phyloP scores from a whole-genome alignment of 2,888 invertebrate genomes.

The Unio delphinus region DNA sequence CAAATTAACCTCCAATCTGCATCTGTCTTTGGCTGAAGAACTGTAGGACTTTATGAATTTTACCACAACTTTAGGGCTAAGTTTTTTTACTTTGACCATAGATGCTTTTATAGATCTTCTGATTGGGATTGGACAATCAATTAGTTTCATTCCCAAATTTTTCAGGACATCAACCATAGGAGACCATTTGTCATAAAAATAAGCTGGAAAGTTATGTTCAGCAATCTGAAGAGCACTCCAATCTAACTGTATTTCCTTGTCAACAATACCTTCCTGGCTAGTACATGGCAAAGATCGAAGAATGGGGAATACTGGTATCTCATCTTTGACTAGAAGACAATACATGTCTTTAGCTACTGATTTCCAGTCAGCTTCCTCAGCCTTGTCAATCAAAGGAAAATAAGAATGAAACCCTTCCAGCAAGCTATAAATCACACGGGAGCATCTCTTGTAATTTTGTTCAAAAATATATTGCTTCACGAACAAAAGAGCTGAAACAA shows the following conservation, averaged over 20 bases:
- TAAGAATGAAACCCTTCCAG: conserved; percentile 1
- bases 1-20: not conserved
- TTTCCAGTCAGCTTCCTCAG: conserved; percentile 10
- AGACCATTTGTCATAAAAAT: no score
- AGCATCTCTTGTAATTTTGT: conserved; percentile 35
- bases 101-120: conserved; percentile 7
- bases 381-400: conserved; percentile 10
- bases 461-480: conserved; percentile 6
- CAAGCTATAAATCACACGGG: conserved; percentile 26
- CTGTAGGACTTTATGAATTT: conserved; percentile 10
- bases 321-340: not conserved
- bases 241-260: no score
- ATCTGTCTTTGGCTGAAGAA: no score
- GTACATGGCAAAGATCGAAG: no score
- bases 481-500: conserved; percentile 28
- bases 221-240: no score
- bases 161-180: not conserved
- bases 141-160: conserved; percentile 13
- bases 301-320: not conserved
- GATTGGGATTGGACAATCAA: conserved; percentile 11
- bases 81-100: not conserved
- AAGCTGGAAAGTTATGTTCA: no score
- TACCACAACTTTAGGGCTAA: conserved; percentile 1
- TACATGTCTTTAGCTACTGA: conserved; percentile 6
- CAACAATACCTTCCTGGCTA: no score